Conservation (phyloP, 1,140 invertebrate genomes). For the Amphibalanus amphitrite region DNA sequence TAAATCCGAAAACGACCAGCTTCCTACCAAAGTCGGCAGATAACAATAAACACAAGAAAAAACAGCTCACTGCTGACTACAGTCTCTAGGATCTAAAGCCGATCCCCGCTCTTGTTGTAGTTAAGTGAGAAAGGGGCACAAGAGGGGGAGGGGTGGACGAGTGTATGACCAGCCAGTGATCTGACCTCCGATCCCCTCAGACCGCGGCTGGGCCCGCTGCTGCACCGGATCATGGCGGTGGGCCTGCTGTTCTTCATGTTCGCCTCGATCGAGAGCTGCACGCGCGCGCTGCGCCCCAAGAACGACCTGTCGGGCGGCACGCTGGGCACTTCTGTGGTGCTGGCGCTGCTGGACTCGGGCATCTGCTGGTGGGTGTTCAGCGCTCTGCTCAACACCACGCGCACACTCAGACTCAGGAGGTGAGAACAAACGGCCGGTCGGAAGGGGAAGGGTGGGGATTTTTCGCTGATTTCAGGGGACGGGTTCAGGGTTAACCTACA, state of each 20-base stretch:
- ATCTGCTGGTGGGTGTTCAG: slow-evolving; percentile 64
- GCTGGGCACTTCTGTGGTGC: slow-evolving; percentile 27
- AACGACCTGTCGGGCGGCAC: slow-evolving; percentile 34
- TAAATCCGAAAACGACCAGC: too few species aligned
- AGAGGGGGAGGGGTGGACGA: background rate
- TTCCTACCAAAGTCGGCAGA: too few species aligned
- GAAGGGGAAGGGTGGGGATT: too few species aligned
- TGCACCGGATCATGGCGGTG: slow-evolving; percentile 67
- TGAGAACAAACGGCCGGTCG: background rate
- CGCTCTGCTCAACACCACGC: slow-evolving; percentile 69
- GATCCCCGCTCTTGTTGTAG: too few species aligned
- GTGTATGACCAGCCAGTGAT: background rate
- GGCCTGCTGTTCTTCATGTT: slow-evolving; percentile 64
- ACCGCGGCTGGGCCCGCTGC: slow-evolving; percentile 62
- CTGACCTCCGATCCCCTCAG: slow-evolving; percentile 29
- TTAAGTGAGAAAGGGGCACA: too few species aligned
- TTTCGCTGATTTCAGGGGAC: too few species aligned
- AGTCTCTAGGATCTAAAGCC: too few species aligned
- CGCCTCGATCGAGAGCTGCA: slow-evolving; percentile 60
- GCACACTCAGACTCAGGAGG: slow-evolving; percentile 60
- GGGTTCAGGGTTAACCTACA: too few species aligned
- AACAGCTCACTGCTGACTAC: too few species aligned
- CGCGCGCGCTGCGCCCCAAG: slow-evolving; percentile 50
- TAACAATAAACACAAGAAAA: too few species aligned
- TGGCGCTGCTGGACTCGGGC: slow-evolving; percentile 45